Percentiles rank a stretch among this genome's conserved stretches.
Conservation (phyloP, 2,113 vertebrate genomes). For the Centrocercus urophasianus region DNA sequence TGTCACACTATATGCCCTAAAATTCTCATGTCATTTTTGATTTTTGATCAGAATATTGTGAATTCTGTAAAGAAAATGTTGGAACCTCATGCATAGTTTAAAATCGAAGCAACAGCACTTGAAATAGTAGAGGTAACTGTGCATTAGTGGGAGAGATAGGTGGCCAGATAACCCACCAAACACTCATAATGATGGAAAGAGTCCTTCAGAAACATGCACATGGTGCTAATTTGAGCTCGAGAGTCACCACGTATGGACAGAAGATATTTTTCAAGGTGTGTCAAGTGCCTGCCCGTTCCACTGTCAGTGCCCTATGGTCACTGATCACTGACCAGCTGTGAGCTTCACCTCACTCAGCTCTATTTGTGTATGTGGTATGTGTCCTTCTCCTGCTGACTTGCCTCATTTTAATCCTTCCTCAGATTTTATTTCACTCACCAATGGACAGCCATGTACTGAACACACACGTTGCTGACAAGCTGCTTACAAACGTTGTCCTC, state of each 20-base stretch:
- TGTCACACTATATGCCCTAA: background rate
- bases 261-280: background rate
- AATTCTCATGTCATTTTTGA: background rate
- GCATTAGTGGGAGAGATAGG: background rate
- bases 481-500: background rate
- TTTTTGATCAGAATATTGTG: background rate
- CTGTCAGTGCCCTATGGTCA: background rate
- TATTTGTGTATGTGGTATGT: accelerated
- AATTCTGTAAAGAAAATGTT: background rate
- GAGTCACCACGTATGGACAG: background rate
- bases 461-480: background rate
- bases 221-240: background rate
- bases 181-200: background rate
- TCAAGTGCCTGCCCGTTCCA: background rate
- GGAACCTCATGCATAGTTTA: background rate
- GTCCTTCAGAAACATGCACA: accelerated
- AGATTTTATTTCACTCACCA: background rate
- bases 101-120: background rate
- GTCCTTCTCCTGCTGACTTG: background rate
- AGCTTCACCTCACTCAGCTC: background rate
- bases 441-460: accelerated
- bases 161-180: background rate
- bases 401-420: background rate
- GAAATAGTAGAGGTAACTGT: background rate
- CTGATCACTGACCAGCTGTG: background rate